Base-by-base conservation (phyloP, 2,113 vertebrate genomes). In the Corythornis vintsioides region DNA sequence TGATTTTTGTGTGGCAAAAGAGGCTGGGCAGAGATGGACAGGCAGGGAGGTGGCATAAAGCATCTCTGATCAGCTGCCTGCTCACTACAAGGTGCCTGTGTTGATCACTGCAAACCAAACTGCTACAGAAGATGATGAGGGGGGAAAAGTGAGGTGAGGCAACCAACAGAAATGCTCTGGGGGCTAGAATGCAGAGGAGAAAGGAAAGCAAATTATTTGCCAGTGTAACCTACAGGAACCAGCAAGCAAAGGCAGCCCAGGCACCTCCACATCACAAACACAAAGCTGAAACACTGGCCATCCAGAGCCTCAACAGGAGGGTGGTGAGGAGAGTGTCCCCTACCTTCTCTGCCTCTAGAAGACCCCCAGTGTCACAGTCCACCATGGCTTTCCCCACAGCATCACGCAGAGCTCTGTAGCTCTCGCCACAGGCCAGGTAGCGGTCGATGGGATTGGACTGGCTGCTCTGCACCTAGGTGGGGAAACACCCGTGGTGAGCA, bases 351-450 rank as follows among this genome's bases (percentile, higher is more conserved):
- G 96, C 96, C 52, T 97, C 24, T 1, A 94, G 92, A 22, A 98
- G 55, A 29, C n/a, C 73, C 11, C 94, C 74, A 43, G 95, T 70
- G 47, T 96, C 95, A 26, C 97, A 89, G 42, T 98, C 90, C 2
- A 99, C 92, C 75, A 99, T 35, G 40, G 95, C 98, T 33, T 84
- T 97, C 71, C 92, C 98, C 84, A 98, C 88, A 4, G 98, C 97
- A 33, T 99, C 97, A 50, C 99, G 98, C 80, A 99, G 79, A 7
- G 43, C 94, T 87, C 97, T 98, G 97, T 99, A 99, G 5, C 93
- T 87, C 3, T 97, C 43, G 0, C 98, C 98, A 5, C 97, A 98
- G 2, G 98, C 98, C 79, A 99, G 97, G 95, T 96, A 99, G 13
- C 95, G 97, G 83, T 99, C 99, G 13, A 98, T 96, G 72, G 96